These are phyloP conservation scores for Lacerta bilineata DNA, from an alignment of 2,797 vertebrate species.

Conservation along the genomic window DNA sequence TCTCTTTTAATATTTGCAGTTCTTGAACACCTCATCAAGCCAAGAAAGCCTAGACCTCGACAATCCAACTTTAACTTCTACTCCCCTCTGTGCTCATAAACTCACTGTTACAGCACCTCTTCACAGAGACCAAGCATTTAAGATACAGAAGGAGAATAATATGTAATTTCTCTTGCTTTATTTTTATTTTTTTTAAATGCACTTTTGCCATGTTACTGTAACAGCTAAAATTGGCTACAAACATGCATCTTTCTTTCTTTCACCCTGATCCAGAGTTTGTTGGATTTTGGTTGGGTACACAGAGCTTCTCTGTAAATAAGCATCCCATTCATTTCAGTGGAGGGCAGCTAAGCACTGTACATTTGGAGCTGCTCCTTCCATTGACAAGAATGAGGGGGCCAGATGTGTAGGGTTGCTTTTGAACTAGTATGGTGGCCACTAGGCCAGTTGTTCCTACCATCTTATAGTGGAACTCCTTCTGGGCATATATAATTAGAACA, in stretches of 20 bases:
- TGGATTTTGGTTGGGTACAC: not conserved
- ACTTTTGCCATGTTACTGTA: rapidly evolving
- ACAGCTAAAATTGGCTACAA: not conserved
- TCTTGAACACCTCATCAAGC: slow-evolving; percentile 91
- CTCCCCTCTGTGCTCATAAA: slow-evolving; percentile 88
- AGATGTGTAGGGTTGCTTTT: not conserved
- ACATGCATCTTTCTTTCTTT: not conserved
- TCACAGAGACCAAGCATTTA: slow-evolving; percentile 85
- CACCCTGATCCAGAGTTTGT: not conserved
- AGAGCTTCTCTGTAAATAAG: not conserved
- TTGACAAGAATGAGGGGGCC: not conserved
- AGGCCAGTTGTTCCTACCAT: not conserved
- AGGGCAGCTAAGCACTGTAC: not conserved
- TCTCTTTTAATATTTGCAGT: slow-evolving; percentile 80
- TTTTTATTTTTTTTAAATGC: rapidly evolving
- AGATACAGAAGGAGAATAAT: slow-evolving; percentile 92
- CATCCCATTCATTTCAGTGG: not conserved
- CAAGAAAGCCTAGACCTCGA: slow-evolving; percentile 88
- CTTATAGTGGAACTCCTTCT: not conserved
- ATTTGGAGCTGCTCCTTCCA: not conserved
- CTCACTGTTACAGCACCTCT: slow-evolving; percentile 80
- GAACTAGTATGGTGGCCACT: not conserved
- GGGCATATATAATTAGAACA: not conserved
- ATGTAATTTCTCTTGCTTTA: slow-evolving; percentile 82
- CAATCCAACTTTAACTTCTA: slow-evolving; percentile 84